Evolutionary conservation across 2,888 invertebrate genomes (phyloP).

Genomic region (Schizaphis graminum): DNA sequence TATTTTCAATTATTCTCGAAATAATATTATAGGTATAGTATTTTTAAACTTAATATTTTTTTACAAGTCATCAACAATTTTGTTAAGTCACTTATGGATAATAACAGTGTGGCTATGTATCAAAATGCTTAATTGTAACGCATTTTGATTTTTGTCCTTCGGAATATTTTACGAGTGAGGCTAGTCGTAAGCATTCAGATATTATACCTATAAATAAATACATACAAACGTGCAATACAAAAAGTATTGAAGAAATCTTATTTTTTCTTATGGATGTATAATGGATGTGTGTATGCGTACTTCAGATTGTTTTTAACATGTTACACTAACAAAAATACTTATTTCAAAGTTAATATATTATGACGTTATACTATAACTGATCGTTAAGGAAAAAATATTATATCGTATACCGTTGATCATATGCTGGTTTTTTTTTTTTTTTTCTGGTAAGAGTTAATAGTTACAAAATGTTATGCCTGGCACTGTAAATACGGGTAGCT

Average conservation of each 20-base stretch:
- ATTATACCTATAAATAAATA: not conserved
- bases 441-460: slow-evolving; percentile 28
- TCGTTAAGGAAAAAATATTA: slow-evolving; percentile 10
- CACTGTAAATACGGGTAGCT: not conserved
- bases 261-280: not conserved
- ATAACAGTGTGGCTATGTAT: not conserved
- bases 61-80: not conserved
- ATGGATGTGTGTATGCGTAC: not conserved
- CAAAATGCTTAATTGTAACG: slow-evolving; percentile 21
- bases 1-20: not conserved
- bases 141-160: slow-evolving; percentile 36
- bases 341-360: not conserved
- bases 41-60: slow-evolving; percentile 23
- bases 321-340: not conserved
- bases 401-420: not conserved
- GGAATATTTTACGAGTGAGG: slow-evolving; percentile 24
- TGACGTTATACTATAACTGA: not conserved
- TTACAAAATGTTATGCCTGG: not conserved
- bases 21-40: not conserved
- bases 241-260: not conserved
- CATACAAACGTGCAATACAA: not conserved
- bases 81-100: slow-evolving; percentile 18
- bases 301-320: not conserved
- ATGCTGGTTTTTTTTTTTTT: slow-evolving; percentile 11
- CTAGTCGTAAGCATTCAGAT: not conserved